Conservation (phyloP, 2,797 vertebrate species). For the Odontamblyopus lacepedii region DNA sequence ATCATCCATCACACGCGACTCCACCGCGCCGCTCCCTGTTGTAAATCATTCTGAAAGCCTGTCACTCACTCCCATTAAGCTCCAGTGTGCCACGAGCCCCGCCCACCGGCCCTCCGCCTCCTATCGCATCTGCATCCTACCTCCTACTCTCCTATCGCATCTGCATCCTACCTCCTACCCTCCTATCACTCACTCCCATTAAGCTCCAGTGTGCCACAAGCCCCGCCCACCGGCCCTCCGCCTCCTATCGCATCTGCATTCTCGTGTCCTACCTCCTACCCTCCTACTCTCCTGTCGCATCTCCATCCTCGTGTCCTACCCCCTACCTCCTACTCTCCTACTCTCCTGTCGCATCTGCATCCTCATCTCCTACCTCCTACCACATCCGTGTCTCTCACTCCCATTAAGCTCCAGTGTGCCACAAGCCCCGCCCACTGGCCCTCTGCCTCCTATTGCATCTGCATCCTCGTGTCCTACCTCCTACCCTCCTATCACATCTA, state of each 20-base stretch:
- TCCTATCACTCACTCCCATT: constrained; percentile 45
- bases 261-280: constrained; percentile 29
- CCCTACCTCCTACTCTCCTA: too few species aligned
- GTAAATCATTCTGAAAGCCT: constrained; percentile 99
- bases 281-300: too few species aligned
- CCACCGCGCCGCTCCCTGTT: constrained; percentile 95
- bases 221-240: constrained; percentile 66
- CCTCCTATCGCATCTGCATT: too few species aligned
- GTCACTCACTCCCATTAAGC: constrained; percentile 99
- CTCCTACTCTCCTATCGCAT: constrained; percentile 36
- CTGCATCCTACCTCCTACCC: constrained; percentile 57
- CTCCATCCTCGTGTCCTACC: too few species aligned
- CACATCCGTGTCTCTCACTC: too few species aligned
- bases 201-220: constrained; percentile 87
- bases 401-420: too few species aligned
- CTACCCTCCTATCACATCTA: too few species aligned
- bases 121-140: constrained; percentile 38
- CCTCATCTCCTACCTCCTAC: too few species aligned
- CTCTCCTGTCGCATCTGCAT: too few species aligned
- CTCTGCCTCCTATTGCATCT: constrained; percentile 17
- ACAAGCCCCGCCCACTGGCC: constrained; percentile 72
- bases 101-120: constrained; percentile 60
- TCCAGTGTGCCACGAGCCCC: constrained; percentile 82
- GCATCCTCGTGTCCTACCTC: too few species aligned
- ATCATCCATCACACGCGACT: constrained; percentile 99